Conservation (phyloP, 2,888 invertebrate species). For the Yponomeuta sedellus region DNA sequence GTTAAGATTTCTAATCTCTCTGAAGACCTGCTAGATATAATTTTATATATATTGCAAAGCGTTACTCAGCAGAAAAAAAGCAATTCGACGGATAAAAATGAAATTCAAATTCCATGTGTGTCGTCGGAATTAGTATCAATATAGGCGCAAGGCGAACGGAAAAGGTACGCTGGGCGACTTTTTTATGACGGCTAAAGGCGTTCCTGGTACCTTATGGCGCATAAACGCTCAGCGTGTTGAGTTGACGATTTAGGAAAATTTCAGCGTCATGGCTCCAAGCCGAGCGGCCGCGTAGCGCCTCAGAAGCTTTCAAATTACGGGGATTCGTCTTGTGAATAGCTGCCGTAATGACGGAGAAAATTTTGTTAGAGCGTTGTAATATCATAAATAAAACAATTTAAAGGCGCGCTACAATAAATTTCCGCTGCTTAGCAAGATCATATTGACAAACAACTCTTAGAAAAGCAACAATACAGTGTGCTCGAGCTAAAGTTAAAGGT, state of each 20-base stretch:
- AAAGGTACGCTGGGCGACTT: slow-evolving; percentile 45
- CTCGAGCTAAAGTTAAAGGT: neutral
- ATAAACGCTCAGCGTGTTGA: slow-evolving; percentile 60
- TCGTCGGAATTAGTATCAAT: slow-evolving; percentile 12
- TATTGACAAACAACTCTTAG: slow-evolving; percentile 19
- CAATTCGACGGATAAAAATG: neutral
- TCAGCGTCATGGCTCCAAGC: slow-evolving; percentile 28
- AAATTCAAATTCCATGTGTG: slow-evolving; percentile 10
- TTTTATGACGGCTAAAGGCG: slow-evolving; percentile 60
- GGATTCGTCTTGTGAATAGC: slow-evolving; percentile 58
- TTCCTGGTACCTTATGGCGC: slow-evolving; percentile 61
- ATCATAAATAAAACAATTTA: slow-evolving; percentile 50
- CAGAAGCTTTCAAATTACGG: slow-evolving; percentile 60
- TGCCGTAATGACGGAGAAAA: slow-evolving; percentile 52
- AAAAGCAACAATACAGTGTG: slow-evolving; percentile 10
- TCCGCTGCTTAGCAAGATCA: slow-evolving; percentile 24
- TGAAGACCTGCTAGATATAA: neutral
- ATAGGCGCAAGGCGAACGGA: neutral
- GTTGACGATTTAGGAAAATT: slow-evolving; percentile 66
- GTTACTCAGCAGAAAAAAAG: neutral
- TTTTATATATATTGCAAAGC: too few species aligned
- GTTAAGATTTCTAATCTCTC: neutral
- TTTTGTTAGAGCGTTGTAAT: slow-evolving; percentile 43
- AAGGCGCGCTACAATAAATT: slow-evolving; percentile 36
- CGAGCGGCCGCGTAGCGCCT: slow-evolving; percentile 34